phyloP scores from a whole-genome alignment of 2,113 vertebrate species.

The Syngnathus floridae region DNA sequence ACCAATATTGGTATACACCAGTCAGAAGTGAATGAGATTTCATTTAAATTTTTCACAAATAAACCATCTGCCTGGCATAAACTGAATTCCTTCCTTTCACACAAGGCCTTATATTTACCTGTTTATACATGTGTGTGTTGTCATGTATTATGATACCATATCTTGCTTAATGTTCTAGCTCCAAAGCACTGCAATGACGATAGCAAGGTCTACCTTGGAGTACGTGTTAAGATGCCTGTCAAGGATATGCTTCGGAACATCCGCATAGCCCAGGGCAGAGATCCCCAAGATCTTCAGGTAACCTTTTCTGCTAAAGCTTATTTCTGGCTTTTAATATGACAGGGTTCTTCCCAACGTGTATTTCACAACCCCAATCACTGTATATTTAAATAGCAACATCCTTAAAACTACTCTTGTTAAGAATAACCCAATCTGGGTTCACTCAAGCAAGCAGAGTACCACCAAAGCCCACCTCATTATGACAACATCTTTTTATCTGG shows the following conservation, averaged over 20 bases:
- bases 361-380: no score
- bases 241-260: conserved; percentile 75
- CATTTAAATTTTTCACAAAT: no score
- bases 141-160: not conserved
- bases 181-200: conserved; percentile 1
- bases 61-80: not conserved
- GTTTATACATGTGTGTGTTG: not conserved
- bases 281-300: conserved; percentile 63
- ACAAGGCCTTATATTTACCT: not conserved
- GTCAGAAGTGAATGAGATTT: not conserved
- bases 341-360: not conserved
- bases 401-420: no score
- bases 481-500: no score
- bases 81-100: not conserved
- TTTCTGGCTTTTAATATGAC: not conserved
- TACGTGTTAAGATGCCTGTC: conserved; percentile 81
- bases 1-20: not conserved
- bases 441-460: no score
- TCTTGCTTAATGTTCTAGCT: not conserved
- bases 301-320: not conserved
- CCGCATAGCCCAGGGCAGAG: conserved; percentile 66
- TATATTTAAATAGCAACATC: no score
- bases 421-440: no score
- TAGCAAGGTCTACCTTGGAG: conserved; percentile 74
- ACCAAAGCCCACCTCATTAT: no score